Evolutionary conservation across 2,113 vertebrate species (phyloP).

Genomic region (Tricholaema leucomelas): DNA sequence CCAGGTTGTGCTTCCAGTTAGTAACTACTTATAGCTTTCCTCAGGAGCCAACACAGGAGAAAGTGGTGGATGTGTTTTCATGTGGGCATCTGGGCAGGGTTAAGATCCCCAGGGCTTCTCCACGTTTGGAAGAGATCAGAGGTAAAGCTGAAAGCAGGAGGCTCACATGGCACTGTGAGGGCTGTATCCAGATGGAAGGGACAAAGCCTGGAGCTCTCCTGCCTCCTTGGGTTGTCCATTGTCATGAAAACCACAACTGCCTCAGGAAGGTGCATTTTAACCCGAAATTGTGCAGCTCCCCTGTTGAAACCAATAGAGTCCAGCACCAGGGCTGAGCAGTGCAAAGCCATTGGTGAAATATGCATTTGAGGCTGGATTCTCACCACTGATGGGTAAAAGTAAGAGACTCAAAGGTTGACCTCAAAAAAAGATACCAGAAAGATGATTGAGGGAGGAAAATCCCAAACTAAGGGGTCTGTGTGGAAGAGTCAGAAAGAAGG

Average conservation of each 20-base stretch:
- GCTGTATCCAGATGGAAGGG: neutral
- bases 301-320: neutral
- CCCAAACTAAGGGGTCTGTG: fast-evolving
- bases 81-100: neutral
- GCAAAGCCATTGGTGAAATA: neutral
- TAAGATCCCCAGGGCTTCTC: neutral
- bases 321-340: neutral
- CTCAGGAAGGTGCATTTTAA: neutral
- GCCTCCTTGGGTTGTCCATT: neutral
- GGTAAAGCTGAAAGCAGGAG: neutral
- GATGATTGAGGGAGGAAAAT: neutral
- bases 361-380: neutral
- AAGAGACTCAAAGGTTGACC: neutral
- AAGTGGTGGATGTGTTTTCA: neutral
- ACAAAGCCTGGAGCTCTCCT: neutral
- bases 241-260: neutral
- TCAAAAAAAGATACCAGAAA: neutral
- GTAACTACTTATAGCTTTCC: neutral
- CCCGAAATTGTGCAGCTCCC: neutral
- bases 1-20: neutral
- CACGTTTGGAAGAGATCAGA: neutral
- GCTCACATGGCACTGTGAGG: neutral
- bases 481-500: neutral
- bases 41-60: neutral
- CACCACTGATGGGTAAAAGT: neutral